phyloP scores from a whole-genome alignment of 2,113 vertebrate species.

The Nycticebus coucang region DNA sequence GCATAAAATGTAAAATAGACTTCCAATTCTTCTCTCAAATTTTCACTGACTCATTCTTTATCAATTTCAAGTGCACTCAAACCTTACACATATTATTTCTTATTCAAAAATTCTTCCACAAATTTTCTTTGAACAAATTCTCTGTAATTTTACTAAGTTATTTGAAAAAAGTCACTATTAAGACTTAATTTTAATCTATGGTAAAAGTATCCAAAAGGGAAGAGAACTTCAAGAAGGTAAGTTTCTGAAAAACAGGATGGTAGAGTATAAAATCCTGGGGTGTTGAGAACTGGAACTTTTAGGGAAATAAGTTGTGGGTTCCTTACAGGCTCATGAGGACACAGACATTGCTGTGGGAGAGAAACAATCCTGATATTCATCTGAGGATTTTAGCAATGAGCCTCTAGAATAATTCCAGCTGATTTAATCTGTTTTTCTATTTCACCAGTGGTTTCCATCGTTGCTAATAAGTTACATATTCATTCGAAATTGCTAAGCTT shows the following conservation, averaged over 20 bases:
- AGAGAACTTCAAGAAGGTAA: not conserved
- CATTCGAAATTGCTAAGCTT: constrained; percentile 32
- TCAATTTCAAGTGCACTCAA: constrained; percentile 32
- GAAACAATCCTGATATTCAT: not conserved
- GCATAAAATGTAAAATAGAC: constrained; percentile 2
- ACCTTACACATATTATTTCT: not conserved
- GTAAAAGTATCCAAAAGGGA: constrained; percentile 46
- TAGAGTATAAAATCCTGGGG: not conserved
- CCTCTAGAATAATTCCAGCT: not conserved
- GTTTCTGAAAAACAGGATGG: constrained; percentile 4
- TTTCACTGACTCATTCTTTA: constrained; percentile 33
- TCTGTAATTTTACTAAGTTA: constrained; percentile 3
- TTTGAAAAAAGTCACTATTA: not conserved
- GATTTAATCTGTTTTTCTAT: constrained; percentile 13
- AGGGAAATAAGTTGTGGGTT: not conserved
- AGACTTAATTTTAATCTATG: constrained; percentile 6
- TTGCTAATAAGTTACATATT: constrained; percentile 27
- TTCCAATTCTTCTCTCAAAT: not conserved
- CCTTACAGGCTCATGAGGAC: not conserved
- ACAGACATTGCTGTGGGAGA: not conserved
- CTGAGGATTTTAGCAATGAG: not conserved
- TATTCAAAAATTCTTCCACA: constrained; percentile 27
- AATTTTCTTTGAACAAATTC: not conserved
- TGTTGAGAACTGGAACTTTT: not conserved
- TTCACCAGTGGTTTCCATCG: constrained; percentile 28